Base-by-base conservation (phyloP, 2,113 vertebrate species). In the Podilymbus podiceps region DNA sequence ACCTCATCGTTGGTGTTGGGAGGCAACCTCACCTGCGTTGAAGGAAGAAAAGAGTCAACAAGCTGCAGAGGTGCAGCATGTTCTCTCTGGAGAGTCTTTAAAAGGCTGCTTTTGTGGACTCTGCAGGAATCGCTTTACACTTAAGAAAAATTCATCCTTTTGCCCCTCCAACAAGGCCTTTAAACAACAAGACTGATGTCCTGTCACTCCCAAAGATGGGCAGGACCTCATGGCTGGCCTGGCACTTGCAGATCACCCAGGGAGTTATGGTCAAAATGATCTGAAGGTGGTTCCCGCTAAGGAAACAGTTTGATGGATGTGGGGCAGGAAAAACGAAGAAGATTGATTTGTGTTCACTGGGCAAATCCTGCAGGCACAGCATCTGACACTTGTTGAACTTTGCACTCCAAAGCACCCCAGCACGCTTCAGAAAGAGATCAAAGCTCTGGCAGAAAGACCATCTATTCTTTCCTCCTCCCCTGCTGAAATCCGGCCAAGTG, bases 1-100 rank as follows among this genome's bases (percentile, higher is more conserved):
- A 99, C 99, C 73, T 99, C 99, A 35, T 99, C 99, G 1, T 99
- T 99, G 49, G 99, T 99, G 96, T 99, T 99, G 72, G 99, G 99
- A 15, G 99, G 99, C 46, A 99, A 97, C 49, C 99, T 99, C 55
- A 99, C 99, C 99, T 99, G 88, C 1, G 30, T 79, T 25, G 23
- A 81, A 52, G 53, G 64, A 49, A 12, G 12, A 73, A 33, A 47
- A 73, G 6, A 53, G 40, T 92, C 50, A 86, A 21, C 7, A 23
- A 85, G 35, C n/a, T 53, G 66, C 52, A 78, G 47, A 88, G 64
- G 22, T 62, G 59, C 22, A 62, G 58, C 8, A 33, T 2, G 1
- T 56, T 35, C 38, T 15, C 60, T 63, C 64, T 35, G 33, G 12
- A 75, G 68, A 85, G 31, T 60, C 23, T 56, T 4, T 40, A 46